Evolutionary conservation across 2,113 vertebrate genomes (phyloP), one percentile per base, ranked within the genome.

Genomic region (Hiodon tergisus): DNA sequence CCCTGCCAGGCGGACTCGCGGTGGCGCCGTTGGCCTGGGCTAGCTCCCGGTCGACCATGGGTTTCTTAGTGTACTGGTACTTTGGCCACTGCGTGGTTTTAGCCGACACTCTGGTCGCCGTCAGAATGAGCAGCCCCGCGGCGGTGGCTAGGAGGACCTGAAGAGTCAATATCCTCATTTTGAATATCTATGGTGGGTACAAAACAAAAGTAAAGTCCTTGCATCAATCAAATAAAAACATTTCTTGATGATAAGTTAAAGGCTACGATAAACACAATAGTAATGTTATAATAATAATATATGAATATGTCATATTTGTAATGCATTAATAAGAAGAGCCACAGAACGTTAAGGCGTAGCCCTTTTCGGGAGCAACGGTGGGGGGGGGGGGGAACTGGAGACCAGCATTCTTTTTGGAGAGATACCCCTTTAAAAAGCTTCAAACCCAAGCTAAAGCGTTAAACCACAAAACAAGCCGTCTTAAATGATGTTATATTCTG

Each of bases 61-160:
- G 89, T 84, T 93, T 96, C 82, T 97, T 96, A 0, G 89, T 95
- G 87, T 91, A 93, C 73, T 87, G 88, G 80, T 91, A 89, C 83
- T 92, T 96, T 79, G 92, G 87, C 3, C 85, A 87, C 0, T 85
- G 88, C 31, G 95, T 96, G 46, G 91, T 94, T 84, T 96, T 98
- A 31, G 87, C 80, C 0, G 77, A 86, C 0, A 79, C 51, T 0
- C 47, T 80, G 69, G 74, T 47, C 74, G 72, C 66, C 50, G 77
- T 77, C 61, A 89, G 74, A 46, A 80, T 63, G 47, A 84, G 69
- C 0, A 81, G 61, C 8, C 81, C 16, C 0, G 85, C 66, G 2
- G 58, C 65, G 48, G 78, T 3, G 74, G 88, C 86, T 16, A 93
- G 66, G 69, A 84, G 72, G 6, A 77, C 3, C 13, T 82, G 83